These are phyloP conservation scores for Myotis lucifugus DNA, from an alignment of 2,113 vertebrate genomes.

Conservation along the genomic window DNA sequence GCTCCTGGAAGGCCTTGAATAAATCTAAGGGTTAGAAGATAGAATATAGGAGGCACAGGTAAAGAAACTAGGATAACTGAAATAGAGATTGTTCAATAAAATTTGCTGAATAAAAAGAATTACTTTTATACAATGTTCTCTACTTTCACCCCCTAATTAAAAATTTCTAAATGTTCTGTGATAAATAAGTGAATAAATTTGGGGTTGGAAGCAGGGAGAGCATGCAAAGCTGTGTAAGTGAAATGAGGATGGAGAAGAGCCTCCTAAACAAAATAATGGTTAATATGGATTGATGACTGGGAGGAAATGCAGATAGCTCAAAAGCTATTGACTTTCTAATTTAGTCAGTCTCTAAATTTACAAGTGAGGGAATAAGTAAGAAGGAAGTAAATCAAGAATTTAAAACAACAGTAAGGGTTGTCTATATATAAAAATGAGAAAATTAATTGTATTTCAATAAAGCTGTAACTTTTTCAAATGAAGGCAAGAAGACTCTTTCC, in stretches of 20 bases:
- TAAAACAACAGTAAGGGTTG: background rate
- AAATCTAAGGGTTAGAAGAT: constrained; percentile 38
- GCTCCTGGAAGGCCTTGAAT: background rate
- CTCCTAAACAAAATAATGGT: background rate
- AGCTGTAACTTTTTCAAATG: background rate
- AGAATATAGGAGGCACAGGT: constrained; percentile 3
- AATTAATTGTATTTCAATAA: background rate
- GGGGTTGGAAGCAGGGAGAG: background rate
- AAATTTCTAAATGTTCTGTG: constrained; percentile 40
- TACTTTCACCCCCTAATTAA: background rate
- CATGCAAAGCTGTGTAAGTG: background rate
- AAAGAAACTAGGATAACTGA: constrained; percentile 24
- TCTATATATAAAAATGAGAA: background rate
- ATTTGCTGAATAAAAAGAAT: background rate
- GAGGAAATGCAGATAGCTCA: background rate
- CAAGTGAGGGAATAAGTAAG: background rate
- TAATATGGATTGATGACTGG: background rate
- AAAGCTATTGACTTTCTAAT: constrained; percentile 32
- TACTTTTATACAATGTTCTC: constrained; percentile 16
- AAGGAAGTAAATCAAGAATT: constrained; percentile 33
- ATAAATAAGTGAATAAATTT: background rate
- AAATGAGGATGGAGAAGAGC: background rate
- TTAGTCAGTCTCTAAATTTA: background rate
- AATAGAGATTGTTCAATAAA: background rate
- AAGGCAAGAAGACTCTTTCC: background rate